Percentiles rank a stretch among this genome's conserved stretches.
phyloP scores from a whole-genome alignment of 2,797 vertebrate genomes.

The Chaetodon trifasciatus region DNA sequence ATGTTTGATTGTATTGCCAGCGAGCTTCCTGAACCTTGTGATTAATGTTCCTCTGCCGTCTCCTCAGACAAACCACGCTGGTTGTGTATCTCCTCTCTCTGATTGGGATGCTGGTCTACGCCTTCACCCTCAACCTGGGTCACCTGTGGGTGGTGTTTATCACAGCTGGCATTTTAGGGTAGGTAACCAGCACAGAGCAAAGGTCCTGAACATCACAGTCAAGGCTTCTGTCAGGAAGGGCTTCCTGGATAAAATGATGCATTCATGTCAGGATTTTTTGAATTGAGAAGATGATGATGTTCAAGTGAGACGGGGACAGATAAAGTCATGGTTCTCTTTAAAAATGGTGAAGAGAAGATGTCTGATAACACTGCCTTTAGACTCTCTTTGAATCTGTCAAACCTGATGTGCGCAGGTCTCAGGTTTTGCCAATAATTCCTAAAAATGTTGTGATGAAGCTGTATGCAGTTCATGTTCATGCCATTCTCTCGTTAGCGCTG shows the following conservation, averaged over 20 bases:
- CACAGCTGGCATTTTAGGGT: constrained; percentile 93
- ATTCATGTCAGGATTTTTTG: neutral
- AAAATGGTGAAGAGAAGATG: too few relatives aligned
- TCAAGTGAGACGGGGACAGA: neutral
- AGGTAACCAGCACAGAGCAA: constrained; percentile 64
- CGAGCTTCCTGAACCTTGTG: neutral
- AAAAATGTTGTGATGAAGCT: neutral
- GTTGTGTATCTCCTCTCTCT: constrained; percentile 90
- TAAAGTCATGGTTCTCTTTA: too few relatives aligned
- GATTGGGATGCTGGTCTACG: constrained; percentile 91
- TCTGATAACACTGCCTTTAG: neutral
- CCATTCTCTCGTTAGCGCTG: neutral
- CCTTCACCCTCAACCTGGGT: constrained; percentile 89
- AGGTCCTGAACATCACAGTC: neutral
- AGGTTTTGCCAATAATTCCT: neutral
- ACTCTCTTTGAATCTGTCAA: neutral
- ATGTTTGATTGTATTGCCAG: fast-evolving
- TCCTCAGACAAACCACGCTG: constrained; percentile 91
- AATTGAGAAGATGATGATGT: neutral
- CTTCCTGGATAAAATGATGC: too few relatives aligned
- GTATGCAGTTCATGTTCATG: constrained; percentile 1
- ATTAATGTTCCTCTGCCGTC: constrained; percentile 5
- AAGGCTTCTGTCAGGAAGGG: neutral
- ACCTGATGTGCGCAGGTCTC: neutral
- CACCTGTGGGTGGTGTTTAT: constrained; percentile 94